Percentiles rank a stretch among this genome's conserved stretches.
These are phyloP conservation scores for Diploptera punctata DNA, from an alignment of 2,888 invertebrate species.

Conservation along the genomic window DNA sequence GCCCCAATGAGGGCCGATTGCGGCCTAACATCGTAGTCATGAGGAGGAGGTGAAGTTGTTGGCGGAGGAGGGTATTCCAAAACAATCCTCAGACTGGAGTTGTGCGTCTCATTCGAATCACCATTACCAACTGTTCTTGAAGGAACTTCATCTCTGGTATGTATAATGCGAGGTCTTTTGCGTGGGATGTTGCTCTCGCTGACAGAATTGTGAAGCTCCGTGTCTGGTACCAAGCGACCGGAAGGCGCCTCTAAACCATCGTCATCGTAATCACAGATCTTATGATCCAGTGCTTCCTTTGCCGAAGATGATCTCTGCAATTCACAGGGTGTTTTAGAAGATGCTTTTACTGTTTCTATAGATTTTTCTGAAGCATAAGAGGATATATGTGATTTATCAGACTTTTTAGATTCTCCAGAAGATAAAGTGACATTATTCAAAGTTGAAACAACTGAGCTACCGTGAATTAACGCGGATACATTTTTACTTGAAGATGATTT, in stretches of 20 bases:
- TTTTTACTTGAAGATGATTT: slow-evolving; percentile 8
- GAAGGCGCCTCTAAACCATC: background rate
- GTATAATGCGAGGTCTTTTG: background rate
- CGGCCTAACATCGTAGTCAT: background rate
- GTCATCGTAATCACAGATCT: background rate
- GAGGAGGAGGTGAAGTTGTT: background rate
- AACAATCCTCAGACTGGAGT: background rate
- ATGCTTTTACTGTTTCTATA: too few relatives aligned
- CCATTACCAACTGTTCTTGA: too few relatives aligned
- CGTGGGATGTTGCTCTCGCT: slow-evolving; percentile 11
- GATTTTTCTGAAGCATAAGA: too few relatives aligned
- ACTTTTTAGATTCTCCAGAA: background rate
- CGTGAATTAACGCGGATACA: background rate
- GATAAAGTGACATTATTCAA: background rate
- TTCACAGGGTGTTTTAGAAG: background rate
- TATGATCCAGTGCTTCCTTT: background rate
- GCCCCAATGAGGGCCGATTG: background rate
- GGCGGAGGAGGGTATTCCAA: background rate
- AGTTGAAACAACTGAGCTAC: background rate
- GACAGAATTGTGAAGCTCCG: background rate
- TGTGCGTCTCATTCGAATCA: too few relatives aligned
- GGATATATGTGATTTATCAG: too few relatives aligned
- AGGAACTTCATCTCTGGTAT: too few relatives aligned
- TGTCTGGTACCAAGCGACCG: too few relatives aligned
- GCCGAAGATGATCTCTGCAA: background rate